Evolutionary conservation across 2,888 invertebrate genomes (phyloP), one percentile per base, ranked within the genome.

Genomic region (Pheosia tremula): DNA sequence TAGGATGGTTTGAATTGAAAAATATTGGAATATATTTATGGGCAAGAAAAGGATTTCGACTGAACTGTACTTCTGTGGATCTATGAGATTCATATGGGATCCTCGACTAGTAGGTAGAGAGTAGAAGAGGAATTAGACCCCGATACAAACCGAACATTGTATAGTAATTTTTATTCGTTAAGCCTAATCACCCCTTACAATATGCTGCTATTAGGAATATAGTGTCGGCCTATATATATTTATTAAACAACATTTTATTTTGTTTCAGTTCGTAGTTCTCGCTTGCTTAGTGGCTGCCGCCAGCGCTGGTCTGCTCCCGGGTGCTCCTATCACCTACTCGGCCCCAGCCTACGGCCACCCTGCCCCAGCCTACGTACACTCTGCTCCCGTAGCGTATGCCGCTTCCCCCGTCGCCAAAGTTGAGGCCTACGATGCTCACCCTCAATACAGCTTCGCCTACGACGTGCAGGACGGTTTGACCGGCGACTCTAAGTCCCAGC

Each of bases 391-490:
- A 13, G 64, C 64, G 55, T 69, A 77, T 58, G 77, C 75, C 60
- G 78, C 82, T 0, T 9, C 43, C 8, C 80, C 94, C 53, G 53
- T 59, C 58, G 47, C 64, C 43, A 59, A 62, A 13, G 56, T 61
- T 13, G 37, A 88, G 47, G 85, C 82, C 57, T 84, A 84, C 76
- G 80, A 88, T 71, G 60, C 83, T 0, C 84, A 87, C 69, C 88
- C 88, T 1, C 94, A 94, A 78, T 94, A 94, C 87, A 89, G 86
- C 74, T 94, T 88, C 84, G 88, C 91, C 0, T 94, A 94, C 77
- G 93, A 94, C 62, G 91, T 94, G 3, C 91, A 94, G 68, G 94
- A 94, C 68, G 84, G 87, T 63, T 79, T 93, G 52, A 94, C 94
- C 62, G 87, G 88, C 4, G 87, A 87, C 78, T 82, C 84, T 75